These are phyloP conservation scores for Megalurothrips usitatus DNA, from an alignment of 2,888 invertebrate genomes.

Conservation along the genomic window DNA sequence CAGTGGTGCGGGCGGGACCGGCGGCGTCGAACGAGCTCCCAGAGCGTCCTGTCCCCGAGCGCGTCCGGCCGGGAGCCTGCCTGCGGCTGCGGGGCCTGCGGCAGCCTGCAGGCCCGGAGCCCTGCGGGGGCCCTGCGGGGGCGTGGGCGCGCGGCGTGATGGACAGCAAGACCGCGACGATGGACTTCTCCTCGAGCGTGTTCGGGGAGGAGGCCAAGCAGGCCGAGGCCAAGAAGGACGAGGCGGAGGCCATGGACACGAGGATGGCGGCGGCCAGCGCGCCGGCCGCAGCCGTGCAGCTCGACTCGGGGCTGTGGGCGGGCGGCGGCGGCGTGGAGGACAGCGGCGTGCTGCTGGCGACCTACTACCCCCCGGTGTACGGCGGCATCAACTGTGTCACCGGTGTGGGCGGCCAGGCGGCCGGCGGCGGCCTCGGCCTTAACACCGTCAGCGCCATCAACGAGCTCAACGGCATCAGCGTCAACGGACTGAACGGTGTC, in stretches of 20 bases:
- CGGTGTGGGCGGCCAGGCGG: neutral
- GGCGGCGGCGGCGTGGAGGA: neutral
- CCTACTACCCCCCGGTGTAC: slow-evolving; percentile 3
- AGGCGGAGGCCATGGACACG: neutral
- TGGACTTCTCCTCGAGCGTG: neutral
- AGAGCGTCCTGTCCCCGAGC: too few species aligned
- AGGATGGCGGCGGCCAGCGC: neutral
- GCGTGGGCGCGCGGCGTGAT: neutral
- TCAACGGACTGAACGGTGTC: neutral
- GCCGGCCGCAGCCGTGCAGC: neutral
- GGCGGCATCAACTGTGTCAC: neutral
- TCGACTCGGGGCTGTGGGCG: neutral
- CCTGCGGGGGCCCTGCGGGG: too few species aligned
- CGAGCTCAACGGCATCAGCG: neutral
- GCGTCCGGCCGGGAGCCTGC: too few species aligned
- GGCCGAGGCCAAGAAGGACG: slow-evolving; percentile 4
- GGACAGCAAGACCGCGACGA: neutral
- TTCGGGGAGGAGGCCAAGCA: neutral
- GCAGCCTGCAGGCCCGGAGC: too few species aligned
- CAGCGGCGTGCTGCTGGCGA: neutral
- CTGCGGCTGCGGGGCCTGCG: too few species aligned
- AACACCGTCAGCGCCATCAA: neutral
- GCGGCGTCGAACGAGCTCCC: neutral
- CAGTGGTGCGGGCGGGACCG: neutral
- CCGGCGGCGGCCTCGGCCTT: neutral